phyloP scores from a whole-genome alignment of 1,140 invertebrate species.

The Antheraea pernyi region DNA sequence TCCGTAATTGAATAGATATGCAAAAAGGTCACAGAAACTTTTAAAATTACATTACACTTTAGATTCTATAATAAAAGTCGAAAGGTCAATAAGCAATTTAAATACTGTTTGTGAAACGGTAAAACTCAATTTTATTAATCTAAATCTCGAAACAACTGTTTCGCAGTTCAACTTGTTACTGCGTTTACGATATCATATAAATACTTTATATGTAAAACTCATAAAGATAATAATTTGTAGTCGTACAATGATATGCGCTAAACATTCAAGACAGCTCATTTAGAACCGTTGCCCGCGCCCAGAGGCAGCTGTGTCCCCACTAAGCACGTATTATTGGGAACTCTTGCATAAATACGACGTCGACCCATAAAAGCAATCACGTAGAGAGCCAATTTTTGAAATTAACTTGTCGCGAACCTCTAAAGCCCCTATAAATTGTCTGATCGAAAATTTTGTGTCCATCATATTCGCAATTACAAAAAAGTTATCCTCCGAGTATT shows the following conservation, averaged over 20 bases:
- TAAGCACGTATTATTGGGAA: conserved; percentile 55
- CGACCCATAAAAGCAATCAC: conserved; percentile 50
- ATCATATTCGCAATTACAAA: neutral
- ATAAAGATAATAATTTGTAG: neutral
- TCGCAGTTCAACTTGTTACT: neutral
- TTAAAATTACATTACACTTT: too few relatives aligned
- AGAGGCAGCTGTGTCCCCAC: conserved; percentile 53
- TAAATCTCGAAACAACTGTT: neutral
- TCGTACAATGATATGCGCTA: conserved; percentile 27
- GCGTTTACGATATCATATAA: neutral
- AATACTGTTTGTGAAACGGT: neutral
- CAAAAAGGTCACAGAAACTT: too few relatives aligned
- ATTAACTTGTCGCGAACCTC: conserved; percentile 66
- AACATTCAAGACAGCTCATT: conserved; percentile 45
- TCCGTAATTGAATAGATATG: too few relatives aligned
- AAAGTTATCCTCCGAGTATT: neutral
- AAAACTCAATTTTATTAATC: neutral
- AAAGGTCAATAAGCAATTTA: neutral
- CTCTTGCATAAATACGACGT: conserved; percentile 53
- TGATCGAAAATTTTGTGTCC: neutral
- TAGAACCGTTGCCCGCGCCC: conserved; percentile 50
- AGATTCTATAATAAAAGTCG: too few relatives aligned
- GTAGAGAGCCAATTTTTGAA: conserved; percentile 62
- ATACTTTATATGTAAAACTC: neutral
- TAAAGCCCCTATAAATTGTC: neutral